These are phyloP conservation scores for Orchestia grillus DNA, from an alignment of 1,140 invertebrate genomes.

Conservation along the genomic window DNA sequence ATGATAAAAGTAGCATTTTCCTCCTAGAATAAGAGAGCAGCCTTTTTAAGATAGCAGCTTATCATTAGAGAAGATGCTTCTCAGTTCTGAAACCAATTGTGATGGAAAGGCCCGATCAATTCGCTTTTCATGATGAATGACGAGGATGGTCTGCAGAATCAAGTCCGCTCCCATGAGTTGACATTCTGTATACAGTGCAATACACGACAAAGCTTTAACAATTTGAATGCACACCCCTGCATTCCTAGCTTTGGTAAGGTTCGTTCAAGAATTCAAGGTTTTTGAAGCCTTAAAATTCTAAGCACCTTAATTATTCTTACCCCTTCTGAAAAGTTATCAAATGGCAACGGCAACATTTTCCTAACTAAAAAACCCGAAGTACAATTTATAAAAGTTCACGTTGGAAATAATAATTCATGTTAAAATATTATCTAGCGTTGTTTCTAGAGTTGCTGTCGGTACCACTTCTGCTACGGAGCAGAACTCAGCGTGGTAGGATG, in stretches of 20 bases:
- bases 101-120: not conserved
- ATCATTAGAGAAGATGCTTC: not conserved
- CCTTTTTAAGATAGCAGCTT: not conserved
- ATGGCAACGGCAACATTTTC: no score
- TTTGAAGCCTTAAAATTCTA: not conserved
- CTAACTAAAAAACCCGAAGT: no score
- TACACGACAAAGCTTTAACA: not conserved
- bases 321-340: no score
- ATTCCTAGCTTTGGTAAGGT: not conserved
- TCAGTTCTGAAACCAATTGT: not conserved
- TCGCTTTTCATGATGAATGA: not conserved
- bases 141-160: not conserved
- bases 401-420: no score
- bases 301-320: not conserved
- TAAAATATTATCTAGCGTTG: no score
- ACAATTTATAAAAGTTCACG: no score
- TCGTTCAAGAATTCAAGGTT: not conserved
- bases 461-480: no score
- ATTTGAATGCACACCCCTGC: not conserved
- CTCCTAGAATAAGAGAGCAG: not conserved
- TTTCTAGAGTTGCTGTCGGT: no score
- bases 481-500: no score
- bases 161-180: not conserved
- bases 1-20: not conserved
- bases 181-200: not conserved